phyloP scores from a whole-genome alignment of 1,140 invertebrate genomes.

The Drosophila rufa region DNA sequence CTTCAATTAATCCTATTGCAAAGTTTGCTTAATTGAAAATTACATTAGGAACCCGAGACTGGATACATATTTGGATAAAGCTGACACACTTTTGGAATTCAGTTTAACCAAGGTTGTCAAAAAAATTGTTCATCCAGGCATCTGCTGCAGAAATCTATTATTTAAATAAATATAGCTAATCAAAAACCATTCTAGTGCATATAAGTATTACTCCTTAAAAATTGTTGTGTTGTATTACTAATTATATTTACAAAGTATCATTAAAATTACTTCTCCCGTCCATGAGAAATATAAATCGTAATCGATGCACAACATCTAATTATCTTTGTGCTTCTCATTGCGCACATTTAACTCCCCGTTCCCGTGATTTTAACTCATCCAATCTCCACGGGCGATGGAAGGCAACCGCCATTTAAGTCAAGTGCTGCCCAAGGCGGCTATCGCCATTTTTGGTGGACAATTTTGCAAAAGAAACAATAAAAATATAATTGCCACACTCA shows the following conservation, averaged over 20 bases:
- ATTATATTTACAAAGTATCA: not conserved
- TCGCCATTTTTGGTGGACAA: conserved; percentile 76
- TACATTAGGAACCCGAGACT: too few species aligned
- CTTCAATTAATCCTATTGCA: not conserved
- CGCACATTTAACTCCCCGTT: not conserved
- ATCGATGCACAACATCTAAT: conserved; percentile 52
- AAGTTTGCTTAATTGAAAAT: conserved; percentile 1
- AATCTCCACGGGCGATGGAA: conserved; percentile 1
- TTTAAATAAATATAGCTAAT: not conserved
- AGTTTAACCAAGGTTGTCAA: not conserved
- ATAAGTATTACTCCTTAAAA: too few species aligned
- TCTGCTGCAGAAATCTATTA: not conserved
- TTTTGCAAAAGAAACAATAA: conserved; percentile 76
- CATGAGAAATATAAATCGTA: conserved; percentile 13
- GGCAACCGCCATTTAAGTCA: conserved; percentile 38
- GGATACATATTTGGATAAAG: too few species aligned
- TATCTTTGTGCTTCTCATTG: conserved; percentile 13
- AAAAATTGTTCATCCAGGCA: not conserved
- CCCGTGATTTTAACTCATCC: not conserved
- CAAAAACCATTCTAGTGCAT: not conserved
- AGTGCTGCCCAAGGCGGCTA: conserved; percentile 60
- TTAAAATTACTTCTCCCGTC: not conserved
- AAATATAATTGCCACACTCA: conserved; percentile 75
- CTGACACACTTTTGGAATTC: too few species aligned
- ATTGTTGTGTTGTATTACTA: not conserved